These are phyloP conservation scores for Tupaia tana DNA, from an alignment of 2,113 vertebrate genomes.

Conservation along the genomic window DNA sequence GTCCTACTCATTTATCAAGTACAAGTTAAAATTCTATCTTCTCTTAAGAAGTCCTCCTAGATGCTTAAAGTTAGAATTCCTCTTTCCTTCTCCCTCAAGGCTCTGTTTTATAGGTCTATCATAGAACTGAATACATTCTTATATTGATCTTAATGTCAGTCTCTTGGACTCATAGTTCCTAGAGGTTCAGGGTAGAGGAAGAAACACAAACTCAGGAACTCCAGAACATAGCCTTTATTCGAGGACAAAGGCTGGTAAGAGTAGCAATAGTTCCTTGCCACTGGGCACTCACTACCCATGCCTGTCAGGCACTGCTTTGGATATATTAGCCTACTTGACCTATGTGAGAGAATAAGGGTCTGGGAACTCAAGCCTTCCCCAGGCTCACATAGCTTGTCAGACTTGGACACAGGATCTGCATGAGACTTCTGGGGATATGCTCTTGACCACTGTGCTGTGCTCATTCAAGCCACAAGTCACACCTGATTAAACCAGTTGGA, in stretches of 20 bases:
- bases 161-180: not conserved
- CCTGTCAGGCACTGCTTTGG: not conserved
- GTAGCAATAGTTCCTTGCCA: not conserved
- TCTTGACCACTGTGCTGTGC: not conserved
- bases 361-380: not conserved
- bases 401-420: not conserved
- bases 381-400: not conserved
- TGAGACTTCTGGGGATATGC: not conserved
- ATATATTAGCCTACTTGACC: not conserved
- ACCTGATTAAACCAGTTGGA: not conserved
- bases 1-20: not conserved
- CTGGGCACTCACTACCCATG: not conserved
- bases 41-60: not conserved
- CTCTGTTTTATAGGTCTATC: not conserved
- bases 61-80: not conserved
- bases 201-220: not conserved
- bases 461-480: not conserved
- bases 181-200: not conserved
- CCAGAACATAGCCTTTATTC: not conserved
- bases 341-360: not conserved
- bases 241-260: not conserved
- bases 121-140: not conserved
- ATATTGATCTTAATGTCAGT: not conserved
- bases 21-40: not conserved
- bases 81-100: not conserved